Evolutionary conservation across 2,888 invertebrate genomes (phyloP), one percentile per base, ranked within the genome.

Genomic region (Stratiomys singularior): DNA sequence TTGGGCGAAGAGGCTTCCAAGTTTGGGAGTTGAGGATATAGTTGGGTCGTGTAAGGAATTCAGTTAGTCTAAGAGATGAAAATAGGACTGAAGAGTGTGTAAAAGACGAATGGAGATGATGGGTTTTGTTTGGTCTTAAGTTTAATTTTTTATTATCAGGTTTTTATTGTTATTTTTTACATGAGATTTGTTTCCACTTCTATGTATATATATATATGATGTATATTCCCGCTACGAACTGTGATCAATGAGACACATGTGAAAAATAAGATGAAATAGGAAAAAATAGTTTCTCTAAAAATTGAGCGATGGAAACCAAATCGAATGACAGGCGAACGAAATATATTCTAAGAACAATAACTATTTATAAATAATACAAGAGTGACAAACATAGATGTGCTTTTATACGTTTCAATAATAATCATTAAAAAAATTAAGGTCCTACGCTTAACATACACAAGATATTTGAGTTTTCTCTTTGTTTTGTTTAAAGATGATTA

Each of bases 361-460:
- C 25, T 60, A 23, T 60, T 52, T 60, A 23, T 60, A 60, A 60
- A 66, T 21, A 69, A 69, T 46, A 69, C 69, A 46, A 27, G 37
- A 47, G 25, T 18, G 15, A 47, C 27, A 47, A 69, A 47, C 69
- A 69, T n/a, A 60, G 47, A 15, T 30, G 28, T 30, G 15, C 30
- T n/a, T 30, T 64, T 23, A 13, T 64, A 64, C 18, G 15, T 66
- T 69, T 69, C 30, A 44, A 69, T 66, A 21, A 44, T 47, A 69
- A 69, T 37, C 37, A 47, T 37, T 60, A 18, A 47, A 69, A 67
- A 66, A 47, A 69, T 69, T 11, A 47, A 30, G 15, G 15, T 66
- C 28, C 66, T 66, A 66, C 66, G 69, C 69, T 69, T 66, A 47
- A 47, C 69, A 25, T 69, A 69, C 69, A 69, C 69, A 69, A 69